Conservation (phyloP, 2,888 invertebrate species). For the Diarsia brunnea region DNA sequence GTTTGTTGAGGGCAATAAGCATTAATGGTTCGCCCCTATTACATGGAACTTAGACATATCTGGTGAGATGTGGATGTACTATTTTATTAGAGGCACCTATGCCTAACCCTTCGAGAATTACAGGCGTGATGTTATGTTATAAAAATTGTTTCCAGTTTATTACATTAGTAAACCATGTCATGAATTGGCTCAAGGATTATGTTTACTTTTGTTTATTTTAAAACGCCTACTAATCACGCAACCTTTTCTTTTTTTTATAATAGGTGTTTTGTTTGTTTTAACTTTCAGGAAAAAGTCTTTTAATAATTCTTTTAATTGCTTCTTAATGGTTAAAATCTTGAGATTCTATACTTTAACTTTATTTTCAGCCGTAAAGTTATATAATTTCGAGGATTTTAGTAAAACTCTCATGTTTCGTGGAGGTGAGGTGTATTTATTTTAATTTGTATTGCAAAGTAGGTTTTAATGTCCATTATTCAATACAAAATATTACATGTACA, state of each 20-base stretch:
- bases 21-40: no score
- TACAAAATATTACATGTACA: no score
- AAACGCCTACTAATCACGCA: conserved; percentile 34
- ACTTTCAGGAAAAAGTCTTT: neutral
- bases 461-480: no score
- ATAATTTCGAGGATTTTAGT: neutral
- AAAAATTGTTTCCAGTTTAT: conserved; percentile 19
- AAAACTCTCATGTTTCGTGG: no score
- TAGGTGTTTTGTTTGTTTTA: neutral
- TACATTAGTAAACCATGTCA: conserved; percentile 29
- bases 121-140: neutral
- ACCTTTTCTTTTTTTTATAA: conserved; percentile 7
- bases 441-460: no score
- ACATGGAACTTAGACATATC: no score
- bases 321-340: neutral
- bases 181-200: conserved; percentile 26
- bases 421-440: no score
- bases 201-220: conserved; percentile 44
- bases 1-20: no score
- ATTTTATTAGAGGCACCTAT: no score
- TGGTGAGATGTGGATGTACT: no score
- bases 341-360: neutral
- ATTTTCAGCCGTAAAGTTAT: neutral
- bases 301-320: neutral
- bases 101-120: no score